phyloP scores from a whole-genome alignment of 2,888 invertebrate genomes.

The Papilio demoleus region DNA sequence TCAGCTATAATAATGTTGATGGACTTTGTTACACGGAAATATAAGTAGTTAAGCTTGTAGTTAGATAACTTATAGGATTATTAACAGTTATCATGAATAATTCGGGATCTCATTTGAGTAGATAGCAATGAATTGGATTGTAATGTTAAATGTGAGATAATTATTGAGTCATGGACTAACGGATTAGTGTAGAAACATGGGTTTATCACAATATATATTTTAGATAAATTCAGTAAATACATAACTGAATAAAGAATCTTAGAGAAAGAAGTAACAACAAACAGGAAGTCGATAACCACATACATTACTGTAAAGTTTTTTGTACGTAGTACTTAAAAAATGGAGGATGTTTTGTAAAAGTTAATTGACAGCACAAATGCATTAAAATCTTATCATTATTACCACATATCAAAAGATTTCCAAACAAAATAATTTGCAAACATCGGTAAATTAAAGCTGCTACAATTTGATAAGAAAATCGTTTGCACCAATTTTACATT shows the following conservation, averaged over 20 bases:
- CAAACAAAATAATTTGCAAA: neutral
- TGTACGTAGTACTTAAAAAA: too few relatives aligned
- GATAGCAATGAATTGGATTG: slow-evolving; percentile 6
- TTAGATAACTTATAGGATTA: slow-evolving; percentile 26
- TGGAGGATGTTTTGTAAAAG: too few relatives aligned
- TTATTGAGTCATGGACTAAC: neutral
- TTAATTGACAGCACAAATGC: too few relatives aligned
- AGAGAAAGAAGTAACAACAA: too few relatives aligned
- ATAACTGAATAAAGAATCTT: too few relatives aligned
- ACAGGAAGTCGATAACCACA: too few relatives aligned
- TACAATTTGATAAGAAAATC: neutral
- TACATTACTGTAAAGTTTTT: too few relatives aligned
- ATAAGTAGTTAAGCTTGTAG: slow-evolving; percentile 24
- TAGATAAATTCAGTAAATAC: too few relatives aligned
- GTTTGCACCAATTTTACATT: neutral
- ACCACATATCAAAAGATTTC: too few relatives aligned
- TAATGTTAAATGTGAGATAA: neutral
- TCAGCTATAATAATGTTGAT: slow-evolving; percentile 5
- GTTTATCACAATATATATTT: too few relatives aligned
- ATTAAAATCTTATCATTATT: too few relatives aligned
- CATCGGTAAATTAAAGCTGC: neutral
- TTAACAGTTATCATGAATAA: slow-evolving; percentile 22
- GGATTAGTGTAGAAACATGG: neutral
- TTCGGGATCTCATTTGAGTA: slow-evolving; percentile 24
- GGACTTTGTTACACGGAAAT: slow-evolving; percentile 12